These are phyloP conservation scores for Chromis chromis DNA, from an alignment of 2,797 vertebrate species.

Conservation along the genomic window DNA sequence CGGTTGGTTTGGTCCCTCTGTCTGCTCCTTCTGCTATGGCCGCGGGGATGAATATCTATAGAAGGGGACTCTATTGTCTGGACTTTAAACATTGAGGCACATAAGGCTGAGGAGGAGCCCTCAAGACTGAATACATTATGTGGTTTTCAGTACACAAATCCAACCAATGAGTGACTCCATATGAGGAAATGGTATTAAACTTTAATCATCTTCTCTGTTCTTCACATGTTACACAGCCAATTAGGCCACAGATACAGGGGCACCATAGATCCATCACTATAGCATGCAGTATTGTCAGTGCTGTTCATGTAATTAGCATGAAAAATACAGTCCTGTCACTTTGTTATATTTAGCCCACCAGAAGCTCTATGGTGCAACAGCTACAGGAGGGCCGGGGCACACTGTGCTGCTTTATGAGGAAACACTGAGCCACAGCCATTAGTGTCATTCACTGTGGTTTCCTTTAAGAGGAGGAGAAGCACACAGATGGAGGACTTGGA, in stretches of 20 bases:
- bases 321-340: slow-evolving; percentile 27
- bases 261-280: background rate
- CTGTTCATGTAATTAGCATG: slow-evolving; percentile 45
- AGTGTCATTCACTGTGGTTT: slow-evolving; percentile 31
- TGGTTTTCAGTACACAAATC: slow-evolving; percentile 43
- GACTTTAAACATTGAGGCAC: slow-evolving; percentile 57
- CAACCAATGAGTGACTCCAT: slow-evolving; percentile 20
- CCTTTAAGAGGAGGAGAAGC: slow-evolving; percentile 33
- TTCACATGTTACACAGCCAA: slow-evolving; percentile 26
- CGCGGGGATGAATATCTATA: slow-evolving; percentile 71
- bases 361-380: slow-evolving; percentile 9
- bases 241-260: slow-evolving; percentile 13
- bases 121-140: slow-evolving; percentile 70
- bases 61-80: slow-evolving; percentile 59
- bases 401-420: slow-evolving; percentile 10
- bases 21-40: slow-evolving; percentile 50
- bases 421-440: slow-evolving; percentile 17
- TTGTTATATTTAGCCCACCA: slow-evolving; percentile 58
- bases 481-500: slow-evolving; percentile 73
- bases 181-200: slow-evolving; percentile 50
- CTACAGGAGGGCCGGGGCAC: slow-evolving; percentile 22
- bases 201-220: slow-evolving; percentile 46
- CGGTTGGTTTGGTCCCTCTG: slow-evolving; percentile 34
- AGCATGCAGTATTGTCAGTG: slow-evolving; percentile 4
- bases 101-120: slow-evolving; percentile 63